A percentile compares a stretch with the other conserved stretches of the same genome.
These are phyloP conservation scores for Brachyptera risi DNA, from an alignment of 2,888 invertebrate species.

Conservation along the genomic window DNA sequence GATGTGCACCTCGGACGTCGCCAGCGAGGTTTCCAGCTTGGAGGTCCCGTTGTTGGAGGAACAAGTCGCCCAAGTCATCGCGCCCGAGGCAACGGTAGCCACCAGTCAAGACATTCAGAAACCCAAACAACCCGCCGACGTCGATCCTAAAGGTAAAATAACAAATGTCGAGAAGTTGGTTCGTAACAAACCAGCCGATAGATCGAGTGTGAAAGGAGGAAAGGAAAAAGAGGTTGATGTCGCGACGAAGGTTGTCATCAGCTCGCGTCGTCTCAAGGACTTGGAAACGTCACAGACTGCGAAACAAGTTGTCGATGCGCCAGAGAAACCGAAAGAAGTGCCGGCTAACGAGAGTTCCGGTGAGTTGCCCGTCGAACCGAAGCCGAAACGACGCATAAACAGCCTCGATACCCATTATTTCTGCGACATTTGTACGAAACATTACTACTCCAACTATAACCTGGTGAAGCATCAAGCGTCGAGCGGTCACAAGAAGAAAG, in stretches of 20 bases:
- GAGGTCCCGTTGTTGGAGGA: background rate
- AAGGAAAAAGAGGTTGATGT: background rate
- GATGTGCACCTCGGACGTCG: slow-evolving; percentile 30
- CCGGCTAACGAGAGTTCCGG: background rate
- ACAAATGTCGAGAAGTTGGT: background rate
- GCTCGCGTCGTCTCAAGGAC: background rate
- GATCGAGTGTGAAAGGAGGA: background rate
- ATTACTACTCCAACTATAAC: slow-evolving; percentile 31
- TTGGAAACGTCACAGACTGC: too few species aligned
- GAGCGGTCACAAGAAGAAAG: slow-evolving; percentile 23
- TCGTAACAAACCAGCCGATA: background rate
- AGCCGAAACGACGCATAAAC: slow-evolving; percentile 9
- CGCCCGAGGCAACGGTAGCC: background rate
- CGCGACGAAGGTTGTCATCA: background rate
- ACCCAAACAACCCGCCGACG: background rate
- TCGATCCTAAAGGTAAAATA: background rate
- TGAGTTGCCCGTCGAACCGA: background rate
- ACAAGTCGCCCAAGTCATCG: too few species aligned
- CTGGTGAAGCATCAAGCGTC: slow-evolving; percentile 31
- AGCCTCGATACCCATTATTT: slow-evolving; percentile 21
- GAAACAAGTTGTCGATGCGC: background rate
- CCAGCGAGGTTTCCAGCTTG: slow-evolving; percentile 24
- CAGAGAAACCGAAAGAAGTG: background rate
- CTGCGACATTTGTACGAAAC: slow-evolving; percentile 30
- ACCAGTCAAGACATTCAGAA: background rate